phyloP scores from a whole-genome alignment of 1,140 invertebrate species.

The Halictus rubicundus region DNA sequence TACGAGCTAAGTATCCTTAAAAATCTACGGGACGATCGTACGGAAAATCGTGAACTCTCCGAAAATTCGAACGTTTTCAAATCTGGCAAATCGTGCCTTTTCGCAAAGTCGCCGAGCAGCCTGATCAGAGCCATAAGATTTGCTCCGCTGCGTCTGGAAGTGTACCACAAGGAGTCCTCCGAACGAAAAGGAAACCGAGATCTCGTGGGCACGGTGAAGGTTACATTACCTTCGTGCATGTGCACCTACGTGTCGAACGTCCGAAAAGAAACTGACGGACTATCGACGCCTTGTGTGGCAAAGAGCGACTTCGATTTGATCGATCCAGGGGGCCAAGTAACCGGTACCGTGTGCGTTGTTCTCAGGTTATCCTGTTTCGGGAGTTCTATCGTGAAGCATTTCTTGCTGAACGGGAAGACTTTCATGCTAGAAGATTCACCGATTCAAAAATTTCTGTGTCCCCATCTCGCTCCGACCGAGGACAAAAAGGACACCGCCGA shows the following conservation, averaged over 20 bases:
- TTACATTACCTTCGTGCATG: constrained; percentile 46
- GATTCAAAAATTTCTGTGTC: constrained; percentile 38
- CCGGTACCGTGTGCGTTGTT: constrained; percentile 60
- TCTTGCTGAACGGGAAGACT: constrained; percentile 47
- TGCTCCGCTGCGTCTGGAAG: constrained; percentile 53
- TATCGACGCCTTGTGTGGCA: constrained; percentile 40
- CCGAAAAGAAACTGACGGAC: constrained; percentile 38
- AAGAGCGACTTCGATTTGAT: constrained; percentile 60
- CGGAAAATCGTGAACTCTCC: not conserved
- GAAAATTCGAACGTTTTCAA: constrained; percentile 42
- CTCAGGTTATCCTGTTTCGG: constrained; percentile 67
- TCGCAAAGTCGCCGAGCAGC: constrained; percentile 53
- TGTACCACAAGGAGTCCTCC: constrained; percentile 28
- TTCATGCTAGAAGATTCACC: constrained; percentile 57
- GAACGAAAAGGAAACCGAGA: not conserved
- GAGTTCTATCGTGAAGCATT: constrained; percentile 55
- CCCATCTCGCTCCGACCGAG: not conserved
- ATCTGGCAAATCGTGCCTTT: constrained; percentile 69
- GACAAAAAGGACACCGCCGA: not conserved
- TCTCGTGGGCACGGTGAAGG: constrained; percentile 43
- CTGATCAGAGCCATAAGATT: constrained; percentile 56
- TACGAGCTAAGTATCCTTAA: constrained; percentile 55
- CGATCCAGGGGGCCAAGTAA: constrained; percentile 28
- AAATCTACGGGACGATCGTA: not conserved
- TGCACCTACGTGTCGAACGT: constrained; percentile 29